phyloP scores from a whole-genome alignment of 1,140 invertebrate species.

The Drosophila orena region DNA sequence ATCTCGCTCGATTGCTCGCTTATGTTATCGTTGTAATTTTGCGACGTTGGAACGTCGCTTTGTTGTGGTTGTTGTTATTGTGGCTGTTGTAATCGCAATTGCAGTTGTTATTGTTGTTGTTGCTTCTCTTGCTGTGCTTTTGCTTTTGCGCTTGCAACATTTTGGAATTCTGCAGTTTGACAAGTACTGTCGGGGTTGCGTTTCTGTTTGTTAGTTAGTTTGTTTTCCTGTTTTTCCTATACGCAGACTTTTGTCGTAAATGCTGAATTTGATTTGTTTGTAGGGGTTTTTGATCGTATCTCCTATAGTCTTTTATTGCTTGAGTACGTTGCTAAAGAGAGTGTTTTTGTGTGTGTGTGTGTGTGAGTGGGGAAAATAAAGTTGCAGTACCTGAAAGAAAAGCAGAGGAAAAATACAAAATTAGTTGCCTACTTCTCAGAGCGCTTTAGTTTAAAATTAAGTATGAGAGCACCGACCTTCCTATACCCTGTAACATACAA shows the following conservation, averaged over 20 bases:
- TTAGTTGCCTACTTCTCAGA: constrained; percentile 45
- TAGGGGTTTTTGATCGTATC: constrained; percentile 23
- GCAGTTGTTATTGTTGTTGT: constrained; percentile 42
- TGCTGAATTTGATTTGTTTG: constrained; percentile 54
- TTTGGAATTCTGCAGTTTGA: constrained; percentile 47
- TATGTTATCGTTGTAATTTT: constrained; percentile 69
- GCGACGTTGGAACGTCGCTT: constrained; percentile 50
- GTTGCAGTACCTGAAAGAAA: constrained; percentile 69
- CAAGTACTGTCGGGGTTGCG: constrained; percentile 33
- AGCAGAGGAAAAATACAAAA: constrained; percentile 16
- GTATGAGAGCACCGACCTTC: too few species aligned
- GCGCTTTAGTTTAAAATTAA: not conserved
- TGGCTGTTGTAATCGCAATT: constrained; percentile 14
- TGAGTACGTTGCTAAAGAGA: constrained; percentile 33
- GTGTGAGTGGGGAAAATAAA: constrained; percentile 46
- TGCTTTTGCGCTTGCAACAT: constrained; percentile 24
- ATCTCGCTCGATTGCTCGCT: constrained; percentile 32
- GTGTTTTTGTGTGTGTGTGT: constrained; percentile 29
- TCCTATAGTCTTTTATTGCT: constrained; percentile 64
- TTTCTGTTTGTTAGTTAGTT: constrained; percentile 18
- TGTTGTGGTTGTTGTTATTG: constrained; percentile 28
- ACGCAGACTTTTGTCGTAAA: constrained; percentile 54
- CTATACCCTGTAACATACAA: too few species aligned
- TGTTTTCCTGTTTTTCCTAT: constrained; percentile 8
- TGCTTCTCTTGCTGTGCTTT: constrained; percentile 31